A percentile compares a stretch with the other conserved stretches of the same genome.
Conservation (phyloP, 1,140 invertebrate species). For the Brachionus calyciflorus region DNA sequence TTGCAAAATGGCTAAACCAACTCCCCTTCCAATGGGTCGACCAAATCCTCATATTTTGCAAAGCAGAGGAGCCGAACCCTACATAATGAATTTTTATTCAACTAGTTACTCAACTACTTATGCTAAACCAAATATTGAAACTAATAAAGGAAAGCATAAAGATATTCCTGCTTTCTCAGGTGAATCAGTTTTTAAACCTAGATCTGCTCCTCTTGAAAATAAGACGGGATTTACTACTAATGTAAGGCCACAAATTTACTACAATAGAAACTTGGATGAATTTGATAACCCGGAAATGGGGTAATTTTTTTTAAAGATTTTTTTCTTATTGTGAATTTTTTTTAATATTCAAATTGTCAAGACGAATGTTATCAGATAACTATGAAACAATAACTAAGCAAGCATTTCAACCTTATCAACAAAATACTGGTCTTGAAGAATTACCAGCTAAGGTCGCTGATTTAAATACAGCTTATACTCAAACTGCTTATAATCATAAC, state of each 20-base stretch:
- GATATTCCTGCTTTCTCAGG: constrained; percentile 4
- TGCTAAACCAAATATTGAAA: constrained; percentile 8
- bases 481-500: constrained; percentile 8
- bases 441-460: not conserved
- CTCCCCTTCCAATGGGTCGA: not conserved
- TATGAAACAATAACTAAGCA: not conserved
- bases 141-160: not conserved
- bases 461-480: constrained; percentile 25
- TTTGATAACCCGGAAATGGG: constrained; percentile 40
- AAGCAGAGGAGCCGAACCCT: constrained; percentile 24
- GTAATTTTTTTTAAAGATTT: not conserved
- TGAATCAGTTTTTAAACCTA: constrained; percentile 14
- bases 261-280: constrained; percentile 19
- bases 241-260: constrained; percentile 8
- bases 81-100: constrained; percentile 43
- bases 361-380: constrained; percentile 9
- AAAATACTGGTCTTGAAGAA: constrained; percentile 9
- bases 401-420: not conserved
- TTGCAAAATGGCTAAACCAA: constrained; percentile 42
- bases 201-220: not conserved
- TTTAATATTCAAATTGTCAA: not conserved
- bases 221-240: constrained; percentile 30
- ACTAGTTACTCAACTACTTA: constrained; percentile 29
- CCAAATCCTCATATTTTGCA: constrained; percentile 12
- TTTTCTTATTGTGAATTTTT: not conserved